Percentiles rank a stretch among this genome's conserved stretches.
phyloP scores from a whole-genome alignment of 2,113 vertebrate genomes.

The Scalopus aquaticus region DNA sequence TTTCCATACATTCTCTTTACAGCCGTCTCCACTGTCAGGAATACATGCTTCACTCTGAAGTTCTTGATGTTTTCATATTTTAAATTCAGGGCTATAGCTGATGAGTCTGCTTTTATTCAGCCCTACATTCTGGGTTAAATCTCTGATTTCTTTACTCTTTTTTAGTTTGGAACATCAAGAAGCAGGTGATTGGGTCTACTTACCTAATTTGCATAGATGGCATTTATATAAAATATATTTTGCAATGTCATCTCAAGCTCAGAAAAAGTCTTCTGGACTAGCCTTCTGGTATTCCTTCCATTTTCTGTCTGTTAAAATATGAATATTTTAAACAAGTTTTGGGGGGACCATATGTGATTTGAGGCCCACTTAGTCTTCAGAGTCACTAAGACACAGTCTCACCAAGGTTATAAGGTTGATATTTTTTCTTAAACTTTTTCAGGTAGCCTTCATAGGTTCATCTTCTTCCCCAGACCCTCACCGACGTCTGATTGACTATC shows the following conservation, averaged over 20 bases:
- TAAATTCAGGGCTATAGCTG: background rate
- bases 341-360: background rate
- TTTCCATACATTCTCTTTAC: background rate
- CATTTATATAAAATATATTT: constrained; percentile 43
- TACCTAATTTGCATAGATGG: background rate
- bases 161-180: constrained; percentile 40
- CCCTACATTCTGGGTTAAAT: background rate
- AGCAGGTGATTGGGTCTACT: background rate
- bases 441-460: background rate
- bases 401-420: background rate
- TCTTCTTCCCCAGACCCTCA: background rate
- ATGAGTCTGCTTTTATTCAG: background rate
- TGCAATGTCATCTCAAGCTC: background rate
- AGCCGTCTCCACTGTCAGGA: background rate
- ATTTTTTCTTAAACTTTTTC: background rate
- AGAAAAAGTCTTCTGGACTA: background rate
- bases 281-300: background rate
- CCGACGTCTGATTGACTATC: background rate
- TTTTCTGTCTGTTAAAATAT: background rate
- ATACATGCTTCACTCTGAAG: background rate
- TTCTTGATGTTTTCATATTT: background rate
- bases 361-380: background rate
- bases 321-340: background rate
- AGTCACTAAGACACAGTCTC: background rate
- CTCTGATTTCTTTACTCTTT: background rate